Percentiles rank a stretch among this genome's conserved stretches.
Evolutionary conservation across 2,113 vertebrate genomes (phyloP).

Genomic region (Daubentonia madagascariensis): DNA sequence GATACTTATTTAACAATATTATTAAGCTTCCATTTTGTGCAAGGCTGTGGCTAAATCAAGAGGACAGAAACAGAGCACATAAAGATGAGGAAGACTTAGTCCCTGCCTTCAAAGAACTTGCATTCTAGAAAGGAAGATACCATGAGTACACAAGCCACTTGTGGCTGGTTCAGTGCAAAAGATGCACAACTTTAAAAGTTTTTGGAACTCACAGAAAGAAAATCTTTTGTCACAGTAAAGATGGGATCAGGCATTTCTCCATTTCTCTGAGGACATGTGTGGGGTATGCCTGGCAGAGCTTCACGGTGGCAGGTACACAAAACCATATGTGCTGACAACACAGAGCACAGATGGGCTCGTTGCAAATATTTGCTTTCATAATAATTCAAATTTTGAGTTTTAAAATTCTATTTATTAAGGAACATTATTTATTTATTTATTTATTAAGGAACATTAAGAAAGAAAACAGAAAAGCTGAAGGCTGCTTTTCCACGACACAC

Average conservation of each 20-base stretch:
- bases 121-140: background rate
- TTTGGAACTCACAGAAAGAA: background rate
- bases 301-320: background rate
- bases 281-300: background rate
- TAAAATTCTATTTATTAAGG: background rate
- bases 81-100: background rate
- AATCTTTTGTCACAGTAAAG: background rate
- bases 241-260: background rate
- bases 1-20: background rate
- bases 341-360: background rate
- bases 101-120: background rate
- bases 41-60: background rate
- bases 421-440: background rate
- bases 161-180: background rate
- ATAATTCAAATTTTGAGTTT: background rate
- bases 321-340: background rate
- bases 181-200: background rate
- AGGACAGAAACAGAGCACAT: background rate
- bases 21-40: background rate
- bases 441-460: background rate
- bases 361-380: background rate
- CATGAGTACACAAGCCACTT: background rate
- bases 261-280: background rate
- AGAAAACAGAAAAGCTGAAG: background rate
- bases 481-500: background rate